These are phyloP conservation scores for Ginglymostoma cirratum DNA, from an alignment of 2,113 vertebrate species.

Conservation along the genomic window DNA sequence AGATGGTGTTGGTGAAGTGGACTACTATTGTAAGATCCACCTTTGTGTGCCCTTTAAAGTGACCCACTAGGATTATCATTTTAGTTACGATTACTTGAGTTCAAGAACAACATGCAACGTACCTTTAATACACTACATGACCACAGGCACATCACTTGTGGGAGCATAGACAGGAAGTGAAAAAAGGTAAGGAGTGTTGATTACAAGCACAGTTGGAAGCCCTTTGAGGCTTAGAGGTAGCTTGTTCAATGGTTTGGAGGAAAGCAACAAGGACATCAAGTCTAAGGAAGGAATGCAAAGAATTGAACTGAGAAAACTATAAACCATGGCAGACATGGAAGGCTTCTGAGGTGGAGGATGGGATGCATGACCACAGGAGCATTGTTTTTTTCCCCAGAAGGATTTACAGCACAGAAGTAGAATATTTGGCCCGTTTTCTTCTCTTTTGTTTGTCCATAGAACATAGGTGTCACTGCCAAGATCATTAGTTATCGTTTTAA, in stretches of 20 bases:
- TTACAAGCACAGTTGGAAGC: no score
- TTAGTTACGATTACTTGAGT: neutral
- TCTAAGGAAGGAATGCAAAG: neutral
- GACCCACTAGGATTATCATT: neutral
- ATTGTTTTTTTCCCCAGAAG: neutral
- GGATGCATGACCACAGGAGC: neutral
- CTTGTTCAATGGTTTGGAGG: neutral
- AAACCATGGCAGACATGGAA: neutral
- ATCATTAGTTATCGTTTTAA: no score
- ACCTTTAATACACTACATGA: neutral
- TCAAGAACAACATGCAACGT: neutral
- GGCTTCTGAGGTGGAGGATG: neutral
- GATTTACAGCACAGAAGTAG: no score
- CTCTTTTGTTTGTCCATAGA: no score
- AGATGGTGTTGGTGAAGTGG: no score
- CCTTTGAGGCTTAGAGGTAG: neutral
- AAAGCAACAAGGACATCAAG: neutral
- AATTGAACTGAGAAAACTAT: neutral
- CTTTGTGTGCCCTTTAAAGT: neutral
- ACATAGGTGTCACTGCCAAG: no score
- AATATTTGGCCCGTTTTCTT: no score
- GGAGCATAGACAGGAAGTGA: neutral
- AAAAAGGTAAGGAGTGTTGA: neutral
- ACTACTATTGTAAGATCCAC: neutral
- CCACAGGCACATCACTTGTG: neutral